Percentiles rank a stretch among this genome's conserved stretches.
These are phyloP conservation scores for Agrotis puta DNA, from an alignment of 2,888 invertebrate genomes.

Conservation along the genomic window DNA sequence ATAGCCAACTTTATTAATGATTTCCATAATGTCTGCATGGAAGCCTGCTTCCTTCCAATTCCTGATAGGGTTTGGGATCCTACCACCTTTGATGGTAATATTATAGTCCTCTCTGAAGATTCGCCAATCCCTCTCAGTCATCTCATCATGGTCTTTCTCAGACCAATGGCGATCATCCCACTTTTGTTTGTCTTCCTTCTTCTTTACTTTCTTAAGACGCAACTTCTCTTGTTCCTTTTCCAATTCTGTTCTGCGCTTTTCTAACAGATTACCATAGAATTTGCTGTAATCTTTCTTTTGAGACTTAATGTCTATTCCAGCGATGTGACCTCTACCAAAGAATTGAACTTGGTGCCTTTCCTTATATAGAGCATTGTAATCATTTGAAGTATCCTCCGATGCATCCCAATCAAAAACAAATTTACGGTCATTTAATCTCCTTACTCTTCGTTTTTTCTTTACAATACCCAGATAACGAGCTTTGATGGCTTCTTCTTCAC, in stretches of 20 bases:
- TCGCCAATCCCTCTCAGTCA: conserved; percentile 99
- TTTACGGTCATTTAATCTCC: conserved; percentile 98
- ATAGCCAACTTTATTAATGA: conserved; percentile 98
- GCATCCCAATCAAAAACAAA: conserved; percentile 99
- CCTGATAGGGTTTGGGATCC: conserved; percentile 98
- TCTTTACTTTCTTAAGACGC: conserved; percentile 97
- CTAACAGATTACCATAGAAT: conserved; percentile 98
- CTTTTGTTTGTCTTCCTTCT: conserved; percentile 99
- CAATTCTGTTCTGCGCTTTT: conserved; percentile 98
- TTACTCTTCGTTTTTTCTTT: conserved; percentile 97
- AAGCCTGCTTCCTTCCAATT: conserved; percentile 98
- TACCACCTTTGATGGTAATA: conserved; percentile 99
- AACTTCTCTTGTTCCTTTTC: conserved; percentile 99
- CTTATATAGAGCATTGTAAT: conserved; percentile 99
- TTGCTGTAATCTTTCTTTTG: conserved; percentile 98
- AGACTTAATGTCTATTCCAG: conserved; percentile 99
- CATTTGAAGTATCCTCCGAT: conserved; percentile 99
- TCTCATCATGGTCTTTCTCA: conserved; percentile 97
- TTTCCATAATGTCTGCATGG: conserved; percentile 97
- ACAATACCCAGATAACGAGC: conserved; percentile 98
- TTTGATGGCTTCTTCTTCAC: conserved; percentile 98
- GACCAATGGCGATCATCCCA: conserved; percentile 99
- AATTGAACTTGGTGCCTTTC: conserved; percentile 99
- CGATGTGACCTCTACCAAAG: conserved; percentile 99
- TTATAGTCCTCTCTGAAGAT: conserved; percentile 99